phyloP scores from a whole-genome alignment of 2,888 invertebrate genomes.

The Andrena chrysosceles region DNA sequence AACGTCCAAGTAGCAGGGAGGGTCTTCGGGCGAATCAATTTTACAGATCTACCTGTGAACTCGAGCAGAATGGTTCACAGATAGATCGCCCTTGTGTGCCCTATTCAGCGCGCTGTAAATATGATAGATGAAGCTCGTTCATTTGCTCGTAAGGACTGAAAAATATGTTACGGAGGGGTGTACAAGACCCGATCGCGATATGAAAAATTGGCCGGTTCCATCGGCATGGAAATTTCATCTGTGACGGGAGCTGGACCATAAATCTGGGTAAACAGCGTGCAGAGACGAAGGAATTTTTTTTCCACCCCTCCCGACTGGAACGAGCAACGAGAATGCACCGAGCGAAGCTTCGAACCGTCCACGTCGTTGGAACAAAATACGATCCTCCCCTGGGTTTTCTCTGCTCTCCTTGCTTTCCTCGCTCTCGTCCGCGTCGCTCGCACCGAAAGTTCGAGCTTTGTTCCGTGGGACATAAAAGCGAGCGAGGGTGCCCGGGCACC shows the following conservation, averaged over 20 bases:
- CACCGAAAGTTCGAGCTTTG: constrained; percentile 49
- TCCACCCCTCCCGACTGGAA: neutral
- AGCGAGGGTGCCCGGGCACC: constrained; percentile 15
- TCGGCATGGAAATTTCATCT: constrained; percentile 59
- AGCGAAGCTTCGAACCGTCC: constrained; percentile 36
- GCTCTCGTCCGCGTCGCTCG: constrained; percentile 42
- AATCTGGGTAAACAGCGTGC: constrained; percentile 58
- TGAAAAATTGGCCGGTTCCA: constrained; percentile 54
- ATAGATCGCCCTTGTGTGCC: constrained; percentile 15
- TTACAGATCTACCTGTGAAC: constrained; percentile 12
- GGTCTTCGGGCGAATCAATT: constrained; percentile 23
- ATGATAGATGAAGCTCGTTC: constrained; percentile 55
- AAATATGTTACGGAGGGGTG: constrained; percentile 55
- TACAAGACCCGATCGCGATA: constrained; percentile 42
- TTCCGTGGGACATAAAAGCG: constrained; percentile 50
- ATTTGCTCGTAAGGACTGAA: constrained; percentile 56
- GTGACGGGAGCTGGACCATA: constrained; percentile 50
- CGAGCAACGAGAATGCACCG: constrained; percentile 18
- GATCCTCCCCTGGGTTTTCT: constrained; percentile 6
- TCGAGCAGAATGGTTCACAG: neutral
- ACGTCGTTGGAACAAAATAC: constrained; percentile 58
- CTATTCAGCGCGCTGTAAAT: constrained; percentile 27
- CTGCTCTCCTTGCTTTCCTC: constrained; percentile 16
- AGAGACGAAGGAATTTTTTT: constrained; percentile 31
- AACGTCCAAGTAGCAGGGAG: neutral